Evolutionary conservation across 2,888 invertebrate genomes (phyloP).

Genomic region (Aphodius sticticus): DNA sequence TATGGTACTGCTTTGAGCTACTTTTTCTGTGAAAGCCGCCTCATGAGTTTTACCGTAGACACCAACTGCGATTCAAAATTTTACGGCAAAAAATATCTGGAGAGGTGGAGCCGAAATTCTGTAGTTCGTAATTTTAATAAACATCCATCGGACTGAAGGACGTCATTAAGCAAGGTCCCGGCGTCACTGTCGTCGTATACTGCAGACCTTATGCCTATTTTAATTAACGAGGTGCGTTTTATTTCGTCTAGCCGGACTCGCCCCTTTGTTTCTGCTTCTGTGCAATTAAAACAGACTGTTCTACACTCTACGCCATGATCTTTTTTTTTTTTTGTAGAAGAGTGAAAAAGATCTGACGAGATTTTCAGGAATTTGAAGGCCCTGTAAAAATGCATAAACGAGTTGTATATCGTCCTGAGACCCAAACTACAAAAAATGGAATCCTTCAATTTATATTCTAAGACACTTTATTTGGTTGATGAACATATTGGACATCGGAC

Average conservation of each 20-base stretch:
- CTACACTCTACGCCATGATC: neutral
- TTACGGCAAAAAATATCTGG: neutral
- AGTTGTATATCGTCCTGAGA: too few species aligned
- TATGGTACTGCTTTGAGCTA: too few species aligned
- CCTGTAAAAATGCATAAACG: too few species aligned
- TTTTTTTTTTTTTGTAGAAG: neutral
- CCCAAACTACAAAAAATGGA: too few species aligned
- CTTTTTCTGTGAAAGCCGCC: neutral
- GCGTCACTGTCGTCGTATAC: neutral
- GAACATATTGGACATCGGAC: too few species aligned
- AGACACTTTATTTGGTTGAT: too few species aligned
- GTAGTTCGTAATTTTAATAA: neutral
- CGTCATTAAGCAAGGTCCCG: neutral
- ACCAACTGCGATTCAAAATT: neutral
- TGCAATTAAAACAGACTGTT: neutral
- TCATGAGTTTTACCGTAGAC: neutral
- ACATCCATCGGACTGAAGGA: neutral
- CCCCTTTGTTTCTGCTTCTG: neutral
- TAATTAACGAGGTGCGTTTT: neutral
- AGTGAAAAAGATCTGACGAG: too few species aligned
- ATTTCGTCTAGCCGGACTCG: neutral
- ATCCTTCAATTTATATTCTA: too few species aligned
- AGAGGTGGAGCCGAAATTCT: neutral
- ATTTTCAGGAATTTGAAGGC: too few species aligned
- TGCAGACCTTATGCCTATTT: neutral